Base-by-base conservation (phyloP, 2,888 invertebrate species). In the Hololepta plana region DNA sequence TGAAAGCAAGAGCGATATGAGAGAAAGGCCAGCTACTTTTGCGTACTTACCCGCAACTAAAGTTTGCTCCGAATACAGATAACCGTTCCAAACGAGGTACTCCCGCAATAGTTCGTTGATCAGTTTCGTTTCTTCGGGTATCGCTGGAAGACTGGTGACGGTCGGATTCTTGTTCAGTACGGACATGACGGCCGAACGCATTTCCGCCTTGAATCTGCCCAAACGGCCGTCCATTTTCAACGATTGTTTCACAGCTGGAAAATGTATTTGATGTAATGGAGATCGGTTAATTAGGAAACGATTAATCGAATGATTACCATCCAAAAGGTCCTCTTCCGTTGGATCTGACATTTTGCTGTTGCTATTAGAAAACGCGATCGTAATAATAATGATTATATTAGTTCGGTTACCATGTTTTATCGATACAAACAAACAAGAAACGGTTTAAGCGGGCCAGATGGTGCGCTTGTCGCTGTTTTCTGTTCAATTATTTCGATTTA, bases 31-130 rank as follows among this genome's bases (percentile, higher is more conserved):
- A 13, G 7, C 7, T 21, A 21, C 21, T 5, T 21, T 21, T 21
- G 21, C 17, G 2, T 8, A 20, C 20, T 27, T 28, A 53, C 54
- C 54, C 33, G 51, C 45, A 11, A 44, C 38, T 30, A 56, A 35
- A 30, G 55, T 42, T 42, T 55, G 51, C 30, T 53, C 53, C 0
- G 71, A 65, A 36, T 73, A 73, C 13, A 69, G 53, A 38, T 73
- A 75, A 1, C 72, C 74, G 38, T 72, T 72, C 74, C 74, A 75
- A 35, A 66, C 60, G 3, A 75, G 47, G 42, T 74, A 75, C 43
- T 75, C 74, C 30, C 67, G 51, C 4, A 75, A 59, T 1, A 75
- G 51, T 42, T 73, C 71, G 38, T 75, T 75, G 21, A 72, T 53
- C 2, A 74, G 47, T 17, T 62, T 32, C 2, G 53, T 56, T 37